Conservation (phyloP, 2,888 invertebrate species). For the Hartigia nigra region DNA sequence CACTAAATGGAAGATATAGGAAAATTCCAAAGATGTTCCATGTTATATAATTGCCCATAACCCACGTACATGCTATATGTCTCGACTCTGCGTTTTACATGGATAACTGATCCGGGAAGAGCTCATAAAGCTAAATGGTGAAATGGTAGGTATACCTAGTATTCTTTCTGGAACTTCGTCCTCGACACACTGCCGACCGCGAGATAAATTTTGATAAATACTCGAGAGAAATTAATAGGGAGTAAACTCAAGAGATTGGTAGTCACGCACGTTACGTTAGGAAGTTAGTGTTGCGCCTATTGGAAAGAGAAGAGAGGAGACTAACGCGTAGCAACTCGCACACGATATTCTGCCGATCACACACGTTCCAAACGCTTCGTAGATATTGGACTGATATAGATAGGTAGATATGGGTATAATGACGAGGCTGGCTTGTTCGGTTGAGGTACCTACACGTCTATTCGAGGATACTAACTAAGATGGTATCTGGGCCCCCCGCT, state of each 20-base stretch:
- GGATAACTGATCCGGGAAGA: neutral
- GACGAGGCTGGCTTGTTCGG: conserved; percentile 45
- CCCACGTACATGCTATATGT: neutral
- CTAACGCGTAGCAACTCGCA: neutral
- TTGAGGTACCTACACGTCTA: conserved; percentile 49
- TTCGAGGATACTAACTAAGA: conserved; percentile 54
- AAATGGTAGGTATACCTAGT: neutral
- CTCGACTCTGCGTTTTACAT: neutral
- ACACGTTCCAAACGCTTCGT: conserved; percentile 17
- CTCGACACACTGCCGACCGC: conserved; percentile 20
- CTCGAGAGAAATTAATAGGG: conserved; percentile 2
- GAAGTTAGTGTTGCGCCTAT: neutral
- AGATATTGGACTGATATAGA: conserved; percentile 49
- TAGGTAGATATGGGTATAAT: conserved; percentile 51
- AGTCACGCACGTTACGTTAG: conserved; percentile 37
- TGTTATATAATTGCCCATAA: neutral
- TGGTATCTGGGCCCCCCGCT: conserved; percentile 58
- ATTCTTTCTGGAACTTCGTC: conserved; percentile 8
- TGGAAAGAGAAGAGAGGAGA: conserved; percentile 15
- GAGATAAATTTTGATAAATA: conserved; percentile 28
- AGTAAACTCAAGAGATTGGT: conserved; percentile 33
- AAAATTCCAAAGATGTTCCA: neutral
- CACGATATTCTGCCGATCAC: conserved; percentile 7
- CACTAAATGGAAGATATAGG: too few species aligned
- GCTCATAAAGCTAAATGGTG: neutral